Conservation (phyloP, 1,140 invertebrate species). For the Camponotus floridanus region DNA sequence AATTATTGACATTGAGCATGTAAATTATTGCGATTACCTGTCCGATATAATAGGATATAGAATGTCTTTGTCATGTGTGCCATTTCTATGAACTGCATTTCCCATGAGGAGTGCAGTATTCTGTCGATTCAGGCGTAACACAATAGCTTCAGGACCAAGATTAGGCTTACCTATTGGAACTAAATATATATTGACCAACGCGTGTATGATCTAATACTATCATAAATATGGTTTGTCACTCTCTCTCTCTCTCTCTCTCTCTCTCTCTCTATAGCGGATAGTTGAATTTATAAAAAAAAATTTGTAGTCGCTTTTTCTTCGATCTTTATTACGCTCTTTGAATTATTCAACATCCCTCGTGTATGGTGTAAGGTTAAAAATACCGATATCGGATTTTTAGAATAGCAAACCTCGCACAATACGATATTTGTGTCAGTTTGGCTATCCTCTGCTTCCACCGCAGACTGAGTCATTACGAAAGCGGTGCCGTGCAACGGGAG, state of each 20-base stretch:
- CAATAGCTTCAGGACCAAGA: not conserved
- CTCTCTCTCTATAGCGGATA: not conserved
- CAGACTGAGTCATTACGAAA: constrained; percentile 22
- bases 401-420: constrained; percentile 6
- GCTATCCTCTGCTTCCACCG: not conserved
- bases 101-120: not conserved
- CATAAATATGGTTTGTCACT: not conserved
- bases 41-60: not conserved
- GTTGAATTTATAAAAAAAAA: not conserved
- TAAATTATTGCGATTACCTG: not conserved
- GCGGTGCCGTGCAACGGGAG: not conserved
- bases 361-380: not conserved
- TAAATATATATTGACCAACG: not conserved
- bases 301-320: not conserved
- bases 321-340: not conserved
- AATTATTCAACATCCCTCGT: not conserved
- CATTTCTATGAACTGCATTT: not conserved
- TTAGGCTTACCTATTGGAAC: not conserved
- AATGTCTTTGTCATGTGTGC: not conserved
- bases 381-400: not conserved
- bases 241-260: not conserved
- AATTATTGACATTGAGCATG: not conserved
- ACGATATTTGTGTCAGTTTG: constrained; percentile 32
- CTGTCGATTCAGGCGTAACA: not conserved
- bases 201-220: not conserved